phyloP scores from a whole-genome alignment of 2,888 invertebrate genomes.

The Autographa gamma region DNA sequence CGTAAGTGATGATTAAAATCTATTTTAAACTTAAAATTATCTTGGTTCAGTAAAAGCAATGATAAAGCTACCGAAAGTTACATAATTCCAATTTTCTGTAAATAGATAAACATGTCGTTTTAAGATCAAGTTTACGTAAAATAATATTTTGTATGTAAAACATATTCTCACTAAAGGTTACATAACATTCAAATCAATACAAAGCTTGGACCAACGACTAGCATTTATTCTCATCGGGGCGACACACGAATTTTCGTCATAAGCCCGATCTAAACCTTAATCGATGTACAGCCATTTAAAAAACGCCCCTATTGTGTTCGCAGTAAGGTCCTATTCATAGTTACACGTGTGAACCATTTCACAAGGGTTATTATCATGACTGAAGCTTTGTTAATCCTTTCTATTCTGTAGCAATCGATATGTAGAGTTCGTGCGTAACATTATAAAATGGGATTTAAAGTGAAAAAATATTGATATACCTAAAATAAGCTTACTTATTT shows the following conservation, averaged over 20 bases:
- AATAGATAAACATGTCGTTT: slow-evolving; percentile 24
- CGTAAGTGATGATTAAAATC: too few species aligned
- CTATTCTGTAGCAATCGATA: slow-evolving; percentile 66
- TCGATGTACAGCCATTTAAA: slow-evolving; percentile 43
- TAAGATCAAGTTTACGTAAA: slow-evolving; percentile 15
- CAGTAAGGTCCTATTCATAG: slow-evolving; percentile 29
- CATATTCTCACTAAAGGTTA: slow-evolving; percentile 36
- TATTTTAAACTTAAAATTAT: too few species aligned
- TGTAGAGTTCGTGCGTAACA: slow-evolving; percentile 53
- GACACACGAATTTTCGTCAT: slow-evolving; percentile 71
- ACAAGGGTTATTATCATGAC: slow-evolving; percentile 66
- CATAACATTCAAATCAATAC: slow-evolving; percentile 65
- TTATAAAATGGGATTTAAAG: slow-evolving; percentile 38
- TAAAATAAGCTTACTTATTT: slow-evolving; percentile 7
- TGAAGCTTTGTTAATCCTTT: slow-evolving; percentile 69
- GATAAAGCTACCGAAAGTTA: not conserved
- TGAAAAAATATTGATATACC: slow-evolving; percentile 25
- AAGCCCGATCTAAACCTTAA: slow-evolving; percentile 67
- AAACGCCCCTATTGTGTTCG: slow-evolving; percentile 36
- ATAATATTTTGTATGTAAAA: slow-evolving; percentile 28
- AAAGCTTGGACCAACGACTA: slow-evolving; percentile 55
- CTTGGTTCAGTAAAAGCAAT: not conserved
- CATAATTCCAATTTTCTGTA: slow-evolving; percentile 13
- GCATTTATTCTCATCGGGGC: slow-evolving; percentile 68
- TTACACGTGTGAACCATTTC: slow-evolving; percentile 45